These are phyloP conservation scores for Drosophila bocki DNA, from an alignment of 1,140 invertebrate genomes.

Conservation along the genomic window DNA sequence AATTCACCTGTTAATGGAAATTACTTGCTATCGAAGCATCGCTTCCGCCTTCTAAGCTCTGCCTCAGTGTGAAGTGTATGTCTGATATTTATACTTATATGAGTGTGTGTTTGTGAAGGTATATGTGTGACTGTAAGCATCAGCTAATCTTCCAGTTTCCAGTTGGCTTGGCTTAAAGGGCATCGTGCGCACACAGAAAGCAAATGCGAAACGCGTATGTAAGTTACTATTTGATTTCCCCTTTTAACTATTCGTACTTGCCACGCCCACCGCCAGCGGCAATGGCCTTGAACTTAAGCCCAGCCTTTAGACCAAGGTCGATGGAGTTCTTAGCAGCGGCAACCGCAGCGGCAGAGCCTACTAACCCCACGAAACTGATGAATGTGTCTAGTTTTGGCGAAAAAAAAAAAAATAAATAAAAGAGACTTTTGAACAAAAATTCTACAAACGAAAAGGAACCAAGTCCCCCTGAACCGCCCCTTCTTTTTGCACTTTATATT, in stretches of 20 bases:
- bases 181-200: constrained; percentile 42
- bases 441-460: constrained; percentile 7
- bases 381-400: constrained; percentile 71
- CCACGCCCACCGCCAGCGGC: constrained; percentile 38
- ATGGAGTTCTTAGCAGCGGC: constrained; percentile 25
- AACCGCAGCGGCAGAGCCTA: constrained; percentile 48
- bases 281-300: constrained; percentile 55
- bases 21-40: constrained; percentile 6
- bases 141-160: constrained; percentile 74
- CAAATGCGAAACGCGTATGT: constrained; percentile 50
- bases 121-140: constrained; percentile 9
- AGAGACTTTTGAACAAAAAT: constrained; percentile 1
- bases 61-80: neutral
- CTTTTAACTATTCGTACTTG: constrained; percentile 2
- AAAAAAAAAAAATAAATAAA: neutral
- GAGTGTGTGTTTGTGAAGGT: neutral
- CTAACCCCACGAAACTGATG: constrained; percentile 52
- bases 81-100: neutral
- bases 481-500: neutral
- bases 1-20: constrained; percentile 9
- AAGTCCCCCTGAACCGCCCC: neutral
- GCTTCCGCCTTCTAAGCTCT: constrained; percentile 26
- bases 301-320: constrained; percentile 5
- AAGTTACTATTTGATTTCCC: constrained; percentile 57
- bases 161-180: constrained; percentile 78